These are phyloP conservation scores for Cantharis nigra DNA, from an alignment of 2,888 invertebrate genomes.

Conservation along the genomic window DNA sequence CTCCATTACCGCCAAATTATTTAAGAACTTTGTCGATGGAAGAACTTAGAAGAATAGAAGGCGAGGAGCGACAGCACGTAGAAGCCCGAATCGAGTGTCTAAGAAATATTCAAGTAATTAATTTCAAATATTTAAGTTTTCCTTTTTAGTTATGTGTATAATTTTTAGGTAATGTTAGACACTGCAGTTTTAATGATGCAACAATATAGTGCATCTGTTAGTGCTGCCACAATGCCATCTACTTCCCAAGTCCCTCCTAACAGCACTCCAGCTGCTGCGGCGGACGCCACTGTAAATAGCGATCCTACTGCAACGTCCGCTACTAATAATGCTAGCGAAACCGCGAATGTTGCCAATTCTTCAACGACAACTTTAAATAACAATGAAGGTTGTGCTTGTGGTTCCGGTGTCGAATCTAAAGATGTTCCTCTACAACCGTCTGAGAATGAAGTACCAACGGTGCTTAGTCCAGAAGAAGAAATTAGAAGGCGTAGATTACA, in stretches of 20 bases:
- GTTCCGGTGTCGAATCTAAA: constrained; percentile 2
- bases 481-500: constrained; percentile 77
- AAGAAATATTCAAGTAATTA: constrained; percentile 64
- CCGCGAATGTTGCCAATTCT: not conserved
- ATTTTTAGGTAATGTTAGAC: constrained; percentile 83
- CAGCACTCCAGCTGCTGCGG: not conserved
- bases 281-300: constrained; percentile 1
- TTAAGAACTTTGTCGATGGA: constrained; percentile 78
- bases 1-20: constrained; percentile 78
- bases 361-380: constrained; percentile 4
- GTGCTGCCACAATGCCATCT: constrained; percentile 47
- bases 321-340: constrained; percentile 5
- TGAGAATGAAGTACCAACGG: constrained; percentile 10
- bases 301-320: not conserved
- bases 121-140: not conserved
- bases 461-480: constrained; percentile 62
- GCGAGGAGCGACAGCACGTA: constrained; percentile 81
- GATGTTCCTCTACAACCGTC: constrained; percentile 10
- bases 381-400: constrained; percentile 3
- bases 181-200: constrained; percentile 93
- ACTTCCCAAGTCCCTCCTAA: constrained; percentile 7
- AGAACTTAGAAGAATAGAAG: constrained; percentile 88
- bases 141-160: not conserved
- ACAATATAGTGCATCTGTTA: constrained; percentile 80
- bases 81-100: constrained; percentile 88